Conservation (phyloP, 2,888 invertebrate species). For the Dione vanillae region DNA sequence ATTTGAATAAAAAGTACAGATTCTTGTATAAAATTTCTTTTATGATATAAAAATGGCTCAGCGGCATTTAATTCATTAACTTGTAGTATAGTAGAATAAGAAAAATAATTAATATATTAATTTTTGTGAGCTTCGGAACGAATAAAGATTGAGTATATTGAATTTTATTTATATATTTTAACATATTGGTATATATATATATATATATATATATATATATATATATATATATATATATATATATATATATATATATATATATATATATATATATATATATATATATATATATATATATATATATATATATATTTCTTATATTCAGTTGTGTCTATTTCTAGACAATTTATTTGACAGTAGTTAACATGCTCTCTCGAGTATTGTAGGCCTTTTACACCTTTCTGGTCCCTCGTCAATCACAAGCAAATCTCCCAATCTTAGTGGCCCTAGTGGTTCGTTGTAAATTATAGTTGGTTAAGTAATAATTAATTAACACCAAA, state of each 20-base stretch:
- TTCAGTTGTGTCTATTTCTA: neutral
- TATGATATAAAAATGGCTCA: slow-evolving; percentile 37
- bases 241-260: no score
- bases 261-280: no score
- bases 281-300: no score
- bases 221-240: no score
- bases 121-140: no score
- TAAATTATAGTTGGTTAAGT: slow-evolving; percentile 7
- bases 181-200: no score
- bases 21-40: slow-evolving; percentile 41
- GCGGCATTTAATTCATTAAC: slow-evolving; percentile 36
- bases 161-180: no score
- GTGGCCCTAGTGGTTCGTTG: slow-evolving; percentile 27
- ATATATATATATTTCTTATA: no score
- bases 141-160: no score
- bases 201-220: no score
- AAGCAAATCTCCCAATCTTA: slow-evolving; percentile 39
- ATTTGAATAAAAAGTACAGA: slow-evolving; percentile 46
- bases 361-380: slow-evolving; percentile 36
- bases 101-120: no score
- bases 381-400: slow-evolving; percentile 31
- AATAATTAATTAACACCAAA: slow-evolving; percentile 16
- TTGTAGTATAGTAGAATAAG: slow-evolving; percentile 20
- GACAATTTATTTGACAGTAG: slow-evolving; percentile 36
- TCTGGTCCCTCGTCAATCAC: slow-evolving; percentile 44